Evolutionary conservation across 2,113 vertebrate genomes (phyloP).

Genomic region (Sylvia atricapilla): DNA sequence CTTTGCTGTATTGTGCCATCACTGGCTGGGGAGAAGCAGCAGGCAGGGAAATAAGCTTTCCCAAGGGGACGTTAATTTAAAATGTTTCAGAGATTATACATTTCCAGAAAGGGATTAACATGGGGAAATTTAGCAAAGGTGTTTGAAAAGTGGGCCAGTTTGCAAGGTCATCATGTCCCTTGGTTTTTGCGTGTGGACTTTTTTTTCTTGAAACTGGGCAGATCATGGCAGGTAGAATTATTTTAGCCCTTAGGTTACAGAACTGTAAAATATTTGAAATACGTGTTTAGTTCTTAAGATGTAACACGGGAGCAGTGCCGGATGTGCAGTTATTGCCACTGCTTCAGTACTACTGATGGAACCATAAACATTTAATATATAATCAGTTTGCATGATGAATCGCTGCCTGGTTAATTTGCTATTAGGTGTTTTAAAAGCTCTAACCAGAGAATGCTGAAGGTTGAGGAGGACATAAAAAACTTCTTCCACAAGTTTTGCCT

Average conservation of each 20-base stretch:
- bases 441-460: background rate
- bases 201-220: background rate
- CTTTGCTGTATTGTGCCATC: background rate
- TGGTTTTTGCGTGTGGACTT: background rate
- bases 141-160: background rate
- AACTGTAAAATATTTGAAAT: background rate
- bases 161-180: background rate
- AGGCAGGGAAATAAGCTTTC: background rate
- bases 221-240: background rate
- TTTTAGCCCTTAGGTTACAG: background rate
- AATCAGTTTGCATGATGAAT: background rate
- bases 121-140: background rate
- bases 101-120: background rate
- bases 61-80: background rate
- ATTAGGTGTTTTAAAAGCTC: background rate
- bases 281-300: background rate
- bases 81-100: background rate
- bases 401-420: background rate
- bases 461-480: background rate
- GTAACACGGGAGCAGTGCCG: background rate
- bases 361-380: background rate
- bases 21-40: background rate
- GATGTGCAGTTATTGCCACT: background rate
- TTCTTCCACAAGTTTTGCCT: background rate
- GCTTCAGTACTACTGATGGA: background rate